Base-by-base conservation (phyloP, 2,113 vertebrate species). In the Taurulus bubalis region DNA sequence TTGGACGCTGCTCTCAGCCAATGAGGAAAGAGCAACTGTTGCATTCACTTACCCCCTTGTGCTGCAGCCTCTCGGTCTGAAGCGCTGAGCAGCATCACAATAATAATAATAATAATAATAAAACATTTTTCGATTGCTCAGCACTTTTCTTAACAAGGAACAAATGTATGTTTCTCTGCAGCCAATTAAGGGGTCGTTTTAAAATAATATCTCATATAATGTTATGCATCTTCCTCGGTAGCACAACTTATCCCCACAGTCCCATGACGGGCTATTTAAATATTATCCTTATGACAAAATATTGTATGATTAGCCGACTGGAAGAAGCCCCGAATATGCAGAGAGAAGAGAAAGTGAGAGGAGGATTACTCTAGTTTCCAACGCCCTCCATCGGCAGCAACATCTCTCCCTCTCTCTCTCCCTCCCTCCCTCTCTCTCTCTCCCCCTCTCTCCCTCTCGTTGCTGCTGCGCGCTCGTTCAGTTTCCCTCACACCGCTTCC, bases 331-430 rank as follows among this genome's bases (percentile, higher is more conserved):
- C 0, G 9, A 18, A 14, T 49, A n/a, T 30, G 5, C 14, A 53
- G 45, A 64, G 30, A 64, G 49, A 60, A 32, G 26, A 77, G 24
- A 79, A 65, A 80, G 69, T 65, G 14, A 15, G 66, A 60, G 28
- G 59, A 71, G 62, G 72, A 49, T 90, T 87, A 80, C 36, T 71
- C 56, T 80, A 74, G 90, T 93, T 92, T 91, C 90, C 84, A 87
- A 88, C 90, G 90, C 90, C 90, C 90, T 93, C 91, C 91, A 90
- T 89, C 87, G 68, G 85, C 75, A 81, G 88, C 82, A 59, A 77
- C 69, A 55, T 79, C 74, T 47, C 79, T 62, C 74, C 67, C 1
- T 4, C 24, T 22, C 24, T 0, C 53, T 0, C 70, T 4, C 38
- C 1, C 56, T 2, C 32, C 0, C 40, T 4, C 34, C 3, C 24